Base-by-base conservation (phyloP, 2,888 invertebrate species). In the Orthonychiurus folsomi region DNA sequence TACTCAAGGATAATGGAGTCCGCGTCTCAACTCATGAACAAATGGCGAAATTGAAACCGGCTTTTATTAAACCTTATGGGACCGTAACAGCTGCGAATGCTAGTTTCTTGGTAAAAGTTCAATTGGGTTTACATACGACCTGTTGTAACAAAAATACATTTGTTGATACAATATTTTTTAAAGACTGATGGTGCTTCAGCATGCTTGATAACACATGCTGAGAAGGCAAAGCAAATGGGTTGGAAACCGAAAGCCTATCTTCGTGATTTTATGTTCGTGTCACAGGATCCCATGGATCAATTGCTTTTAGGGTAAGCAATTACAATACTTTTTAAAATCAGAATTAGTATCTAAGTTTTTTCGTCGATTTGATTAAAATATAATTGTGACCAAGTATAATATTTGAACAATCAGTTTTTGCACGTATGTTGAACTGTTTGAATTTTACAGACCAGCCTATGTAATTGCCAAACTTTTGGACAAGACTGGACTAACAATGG, bases 131-230 rank as follows among this genome's bases (percentile, higher is more conserved):
- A n/a, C n/a, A 77, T 73, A n/a, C n/a, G n/a, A n/a, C n/a, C n/a
- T n/a, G n/a, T n/a, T n/a, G n/a, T n/a, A n/a, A n/a, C n/a, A n/a
- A n/a, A n/a, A n/a, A n/a, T n/a, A n/a, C n/a, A n/a, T n/a, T n/a
- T n/a, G n/a, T n/a, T n/a, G n/a, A n/a, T n/a, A n/a, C n/a, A n/a
- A n/a, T n/a, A n/a, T n/a, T n/a, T n/a, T n/a, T n/a, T n/a, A n/a
- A 77, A 91, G 86, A 96, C 96, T 60, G 99, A 99, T 78, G 99
- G 99, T 63, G 95, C 97, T 18, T 96, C 97, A 0, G 99, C 99
- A 1, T 93, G 92, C 75, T 78, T 99, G 61, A 84, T 99, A 62
- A 96, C 91, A 86, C 87, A 93, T 0, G 97, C 97, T 79, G 89
- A 89, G 53, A 95, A 89, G 78, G 97, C 99, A 3, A 88, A 91